Percentiles rank a stretch among this genome's conserved stretches.
These are phyloP conservation scores for Trachymyrmex septentrionalis DNA, from an alignment of 1,140 invertebrate genomes.

Conservation along the genomic window DNA sequence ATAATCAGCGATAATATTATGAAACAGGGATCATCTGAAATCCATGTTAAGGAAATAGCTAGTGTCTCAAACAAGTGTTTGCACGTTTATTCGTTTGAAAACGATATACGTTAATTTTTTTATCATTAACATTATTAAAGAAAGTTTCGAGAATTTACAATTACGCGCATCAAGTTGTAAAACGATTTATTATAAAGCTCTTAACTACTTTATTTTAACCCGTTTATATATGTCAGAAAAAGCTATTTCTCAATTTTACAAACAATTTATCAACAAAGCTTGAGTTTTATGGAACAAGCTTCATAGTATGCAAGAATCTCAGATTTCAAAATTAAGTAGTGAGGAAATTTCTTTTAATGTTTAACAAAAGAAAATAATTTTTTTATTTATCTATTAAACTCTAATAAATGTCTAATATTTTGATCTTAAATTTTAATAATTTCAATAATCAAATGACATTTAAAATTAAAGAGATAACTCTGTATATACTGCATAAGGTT, in stretches of 20 bases:
- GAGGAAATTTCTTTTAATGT: neutral
- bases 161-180: neutral
- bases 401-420: neutral
- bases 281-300: neutral
- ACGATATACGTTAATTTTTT: neutral
- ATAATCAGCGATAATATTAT: conserved; percentile 14
- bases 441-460: neutral
- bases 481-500: neutral
- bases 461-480: neutral
- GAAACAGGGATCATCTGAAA: conserved; percentile 41
- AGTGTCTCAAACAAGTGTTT: conserved; percentile 3
- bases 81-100: neutral
- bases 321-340: neutral
- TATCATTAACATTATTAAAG: neutral
- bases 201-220: neutral
- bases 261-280: neutral
- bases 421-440: conserved; percentile 5
- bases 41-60: neutral
- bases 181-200: neutral
- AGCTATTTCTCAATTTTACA: neutral
- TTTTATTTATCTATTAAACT: neutral
- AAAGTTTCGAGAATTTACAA: conserved; percentile 12
- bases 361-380: neutral
- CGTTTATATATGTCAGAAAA: neutral
- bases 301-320: neutral